Evolutionary conservation across 2,888 invertebrate genomes (phyloP), one percentile per base, ranked within the genome.

Genomic region (Caenorhabditis panamensis): DNA sequence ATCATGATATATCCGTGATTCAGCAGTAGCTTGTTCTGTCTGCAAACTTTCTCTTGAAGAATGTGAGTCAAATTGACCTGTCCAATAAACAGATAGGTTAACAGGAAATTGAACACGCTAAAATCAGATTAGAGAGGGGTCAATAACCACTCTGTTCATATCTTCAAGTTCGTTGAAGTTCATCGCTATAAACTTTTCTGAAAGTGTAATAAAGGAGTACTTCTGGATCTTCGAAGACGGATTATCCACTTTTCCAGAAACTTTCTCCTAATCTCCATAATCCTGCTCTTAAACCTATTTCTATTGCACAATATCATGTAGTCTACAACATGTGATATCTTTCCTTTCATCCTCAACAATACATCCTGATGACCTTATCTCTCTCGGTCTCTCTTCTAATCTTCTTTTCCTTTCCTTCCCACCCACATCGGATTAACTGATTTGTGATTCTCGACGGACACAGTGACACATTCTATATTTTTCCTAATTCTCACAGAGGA

Each of bases 361-460:
- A 20, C 47, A 11, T 2, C 47, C 9, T 9, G 31, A 31, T 31
- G 4, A 4, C 31, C 31, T 31, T 31, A 4, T 44, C 44, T 44
- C 44, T 44, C 20, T 37, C 41, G 26, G 37, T 31, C n/a, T 53
- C 51, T 51, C 51, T 53, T 64, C 36, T 11, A 36, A 64, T 64
- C 64, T 64, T 62, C 41, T 44, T 18, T 63, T n/a, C n/a, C n/a
- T n/a, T n/a, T n/a, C 31, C 51, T 31, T n/a, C 24, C 66, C 67
- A 56, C 67, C 67, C 67, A 67, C 67, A 67, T 31, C 56, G 47
- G 67, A 56, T 67, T 67, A 31, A 26, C 28, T 67, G 47, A 56
- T 67, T 44, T 56, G 44, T 47, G 54, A 66, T 54, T 54, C 54
- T 41, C 41, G 9, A 13, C 41, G 13, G 6, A 53, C 53, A 37